Percentiles rank a stretch among this genome's conserved stretches.
Conservation (phyloP, 2,888 invertebrate species). For the Lasioglossum leucozonium region DNA sequence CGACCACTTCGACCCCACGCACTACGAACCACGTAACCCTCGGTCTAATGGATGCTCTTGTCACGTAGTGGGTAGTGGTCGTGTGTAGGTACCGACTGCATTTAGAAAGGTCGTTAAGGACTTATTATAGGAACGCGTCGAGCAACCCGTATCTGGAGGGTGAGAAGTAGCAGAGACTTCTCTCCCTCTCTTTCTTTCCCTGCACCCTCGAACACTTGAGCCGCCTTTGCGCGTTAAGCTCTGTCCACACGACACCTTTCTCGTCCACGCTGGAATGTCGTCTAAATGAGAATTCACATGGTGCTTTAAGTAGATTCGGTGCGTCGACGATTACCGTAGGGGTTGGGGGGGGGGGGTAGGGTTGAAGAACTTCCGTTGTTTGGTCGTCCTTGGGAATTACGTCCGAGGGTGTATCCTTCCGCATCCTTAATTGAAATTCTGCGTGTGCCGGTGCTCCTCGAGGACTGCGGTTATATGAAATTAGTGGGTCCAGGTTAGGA, state of each 20-base stretch:
- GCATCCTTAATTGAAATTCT: constrained; percentile 3
- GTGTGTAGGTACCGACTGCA: constrained; percentile 66
- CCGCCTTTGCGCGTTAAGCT: constrained; percentile 42
- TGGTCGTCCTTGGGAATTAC: not conserved
- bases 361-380: constrained; percentile 10
- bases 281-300: constrained; percentile 17
- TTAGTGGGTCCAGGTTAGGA: not conserved
- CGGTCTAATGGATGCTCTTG: constrained; percentile 68
- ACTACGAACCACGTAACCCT: constrained; percentile 54
- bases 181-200: constrained; percentile 12
- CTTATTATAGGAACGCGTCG: constrained; percentile 68
- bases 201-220: constrained; percentile 59
- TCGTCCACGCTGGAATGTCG: not conserved
- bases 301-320: constrained; percentile 17
- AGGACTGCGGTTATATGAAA: constrained; percentile 3
- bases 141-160: constrained; percentile 65
- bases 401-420: not conserved
- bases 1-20: constrained; percentile 28
- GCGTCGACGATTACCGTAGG: not conserved
- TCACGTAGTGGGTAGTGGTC: constrained; percentile 58
- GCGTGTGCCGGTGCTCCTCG: not conserved
- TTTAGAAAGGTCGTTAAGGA: constrained; percentile 73
- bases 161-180: constrained; percentile 64
- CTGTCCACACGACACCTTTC: constrained; percentile 29
- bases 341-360: no score